Conservation (phyloP, 1,140 invertebrate genomes). For the Aphaenogaster rudis region DNA sequence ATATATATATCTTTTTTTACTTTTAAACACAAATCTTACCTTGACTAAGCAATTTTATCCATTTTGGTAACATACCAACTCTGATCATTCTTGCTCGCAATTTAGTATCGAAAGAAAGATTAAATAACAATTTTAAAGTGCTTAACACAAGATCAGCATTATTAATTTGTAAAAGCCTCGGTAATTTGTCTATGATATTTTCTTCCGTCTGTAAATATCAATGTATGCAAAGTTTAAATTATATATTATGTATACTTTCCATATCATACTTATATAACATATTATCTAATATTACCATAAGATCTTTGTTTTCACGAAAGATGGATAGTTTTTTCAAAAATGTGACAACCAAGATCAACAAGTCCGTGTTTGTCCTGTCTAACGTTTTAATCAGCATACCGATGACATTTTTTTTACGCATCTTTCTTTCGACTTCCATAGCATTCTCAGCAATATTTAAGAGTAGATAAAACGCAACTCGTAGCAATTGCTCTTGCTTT, state of each 20-base stretch:
- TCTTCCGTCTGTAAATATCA: constrained; percentile 87
- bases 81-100: constrained; percentile 96
- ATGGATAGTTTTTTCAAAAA: constrained; percentile 98
- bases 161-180: constrained; percentile 90
- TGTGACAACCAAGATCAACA: constrained; percentile 96
- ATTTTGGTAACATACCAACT: constrained; percentile 95
- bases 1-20: not conserved
- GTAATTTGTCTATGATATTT: constrained; percentile 92
- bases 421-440: constrained; percentile 97
- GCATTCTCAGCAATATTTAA: constrained; percentile 97
- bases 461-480: constrained; percentile 96
- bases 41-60: constrained; percentile 92
- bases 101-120: constrained; percentile 98
- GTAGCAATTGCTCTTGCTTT: constrained; percentile 97
- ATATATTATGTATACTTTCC: not conserved
- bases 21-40: constrained; percentile 82
- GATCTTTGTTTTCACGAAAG: constrained; percentile 97
- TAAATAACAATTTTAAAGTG: constrained; percentile 96
- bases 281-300: constrained; percentile 90
- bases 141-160: constrained; percentile 95
- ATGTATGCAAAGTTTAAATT: constrained; percentile 51
- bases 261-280: constrained; percentile 29
- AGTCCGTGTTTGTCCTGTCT: constrained; percentile 94
- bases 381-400: constrained; percentile 95
- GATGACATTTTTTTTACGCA: constrained; percentile 97